A percentile compares a stretch with the other conserved stretches of the same genome.
These are phyloP conservation scores for Leptinotarsa juncta DNA, from an alignment of 2,888 invertebrate species.

Conservation along the genomic window DNA sequence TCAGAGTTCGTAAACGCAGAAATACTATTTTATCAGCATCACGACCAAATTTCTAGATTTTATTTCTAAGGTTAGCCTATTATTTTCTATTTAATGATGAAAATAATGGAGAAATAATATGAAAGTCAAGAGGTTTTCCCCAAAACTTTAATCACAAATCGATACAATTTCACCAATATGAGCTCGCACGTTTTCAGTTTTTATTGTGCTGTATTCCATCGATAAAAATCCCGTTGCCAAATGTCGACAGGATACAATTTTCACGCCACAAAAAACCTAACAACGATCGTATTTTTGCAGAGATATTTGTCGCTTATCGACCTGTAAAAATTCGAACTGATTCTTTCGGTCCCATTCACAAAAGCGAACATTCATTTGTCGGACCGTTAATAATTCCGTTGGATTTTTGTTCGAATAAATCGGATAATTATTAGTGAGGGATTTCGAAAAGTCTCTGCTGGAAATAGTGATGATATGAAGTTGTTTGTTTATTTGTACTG, in stretches of 20 bases:
- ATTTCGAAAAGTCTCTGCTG: constrained; percentile 9
- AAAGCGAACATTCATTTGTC: constrained; percentile 17
- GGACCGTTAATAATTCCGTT: constrained; percentile 25
- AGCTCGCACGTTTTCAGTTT: not conserved
- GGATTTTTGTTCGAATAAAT: constrained; percentile 24
- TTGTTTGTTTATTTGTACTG: not conserved
- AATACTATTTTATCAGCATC: no score
- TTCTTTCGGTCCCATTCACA: constrained; percentile 24
- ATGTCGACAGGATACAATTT: constrained; percentile 3
- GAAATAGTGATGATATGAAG: constrained; percentile 2
- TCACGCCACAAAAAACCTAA: not conserved
- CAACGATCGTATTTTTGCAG: constrained; percentile 7
- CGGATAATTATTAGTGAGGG: constrained; percentile 27
- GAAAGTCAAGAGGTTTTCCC: not conserved
- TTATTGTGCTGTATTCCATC: not conserved
- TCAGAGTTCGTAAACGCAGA: no score
- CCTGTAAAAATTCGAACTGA: constrained; percentile 30
- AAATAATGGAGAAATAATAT: no score
- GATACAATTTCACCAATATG: not conserved
- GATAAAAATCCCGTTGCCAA: not conserved
- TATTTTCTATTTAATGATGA: no score
- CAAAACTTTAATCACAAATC: not conserved
- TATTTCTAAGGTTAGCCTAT: no score
- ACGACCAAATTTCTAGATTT: no score
- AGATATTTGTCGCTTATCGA: constrained; percentile 24